Conservation (phyloP, 2,797 vertebrate genomes). For the Perodicticus potto region DNA sequence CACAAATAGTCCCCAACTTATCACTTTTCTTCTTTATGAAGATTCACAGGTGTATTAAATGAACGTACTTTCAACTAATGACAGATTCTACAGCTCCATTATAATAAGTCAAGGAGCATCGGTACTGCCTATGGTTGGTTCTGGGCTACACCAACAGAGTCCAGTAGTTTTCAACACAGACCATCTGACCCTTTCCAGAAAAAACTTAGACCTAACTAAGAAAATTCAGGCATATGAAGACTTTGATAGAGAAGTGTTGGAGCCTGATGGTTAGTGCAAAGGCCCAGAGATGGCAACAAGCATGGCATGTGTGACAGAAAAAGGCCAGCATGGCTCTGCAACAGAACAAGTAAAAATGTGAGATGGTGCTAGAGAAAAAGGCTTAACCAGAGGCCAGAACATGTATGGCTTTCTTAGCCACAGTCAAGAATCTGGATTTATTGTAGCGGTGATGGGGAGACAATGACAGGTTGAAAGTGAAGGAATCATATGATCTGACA, state of each 20-base stretch:
- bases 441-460: not conserved
- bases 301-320: not conserved
- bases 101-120: not conserved
- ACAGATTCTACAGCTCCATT: not conserved
- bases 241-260: not conserved
- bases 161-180: not conserved
- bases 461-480: not conserved
- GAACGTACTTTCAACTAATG: not conserved
- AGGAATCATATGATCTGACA: not conserved
- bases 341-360: not conserved
- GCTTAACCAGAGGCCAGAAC: not conserved
- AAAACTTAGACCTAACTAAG: slow-evolving; percentile 37
- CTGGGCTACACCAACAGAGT: not conserved
- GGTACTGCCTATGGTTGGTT: not conserved
- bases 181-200: slow-evolving; percentile 5
- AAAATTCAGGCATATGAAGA: not conserved
- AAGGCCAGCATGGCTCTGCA: not conserved
- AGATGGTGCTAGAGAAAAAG: not conserved
- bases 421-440: not conserved
- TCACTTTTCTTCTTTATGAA: not conserved
- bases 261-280: not conserved
- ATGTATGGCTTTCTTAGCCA: not conserved
- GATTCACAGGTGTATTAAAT: not conserved
- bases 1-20: not conserved
- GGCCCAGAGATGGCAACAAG: not conserved